Conservation (phyloP, 1,140 invertebrate species). For the Drosophila mojavensis region DNA sequence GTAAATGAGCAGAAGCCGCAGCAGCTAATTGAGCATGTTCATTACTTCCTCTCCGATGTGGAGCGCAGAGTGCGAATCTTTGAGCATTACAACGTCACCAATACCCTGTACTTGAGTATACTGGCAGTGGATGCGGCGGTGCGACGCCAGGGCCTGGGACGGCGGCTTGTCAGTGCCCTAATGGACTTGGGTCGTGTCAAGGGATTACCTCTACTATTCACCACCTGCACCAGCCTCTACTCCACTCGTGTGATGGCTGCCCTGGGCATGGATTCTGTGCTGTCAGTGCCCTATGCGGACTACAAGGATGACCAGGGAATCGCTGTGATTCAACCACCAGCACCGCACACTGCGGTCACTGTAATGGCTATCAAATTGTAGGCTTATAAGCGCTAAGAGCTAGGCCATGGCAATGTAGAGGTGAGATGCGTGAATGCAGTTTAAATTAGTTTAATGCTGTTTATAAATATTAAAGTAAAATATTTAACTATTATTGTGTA, state of each 20-base stretch:
- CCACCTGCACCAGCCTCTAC: slow-evolving; percentile 56
- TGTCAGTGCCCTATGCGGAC: slow-evolving; percentile 34
- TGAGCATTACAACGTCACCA: slow-evolving; percentile 27
- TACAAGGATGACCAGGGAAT: slow-evolving; percentile 46
- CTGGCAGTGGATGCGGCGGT: slow-evolving; percentile 45
- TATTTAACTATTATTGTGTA: too few species aligned
- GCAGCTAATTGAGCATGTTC: slow-evolving; percentile 11
- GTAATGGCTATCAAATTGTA: slow-evolving; percentile 43
- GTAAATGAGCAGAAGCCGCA: slow-evolving; percentile 17
- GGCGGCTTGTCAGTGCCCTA: slow-evolving; percentile 38
- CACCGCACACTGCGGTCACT: slow-evolving; percentile 44
- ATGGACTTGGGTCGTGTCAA: slow-evolving; percentile 42
- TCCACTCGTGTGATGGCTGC: slow-evolving; percentile 41
- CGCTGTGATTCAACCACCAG: slow-evolving; percentile 35
- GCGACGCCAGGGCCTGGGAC: slow-evolving; percentile 52
- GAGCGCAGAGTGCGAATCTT: slow-evolving; percentile 50
- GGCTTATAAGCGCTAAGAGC: neutral
- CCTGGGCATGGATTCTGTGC: slow-evolving; percentile 49
- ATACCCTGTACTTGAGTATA: slow-evolving; percentile 56
- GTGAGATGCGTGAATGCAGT: too few species aligned
- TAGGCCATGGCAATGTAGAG: too few species aligned
- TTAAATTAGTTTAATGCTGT: too few species aligned
- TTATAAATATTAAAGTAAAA: too few species aligned
- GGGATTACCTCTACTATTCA: slow-evolving; percentile 43
- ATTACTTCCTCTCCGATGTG: slow-evolving; percentile 45